Percentiles rank a stretch among this genome's conserved stretches.
Evolutionary conservation across 2,888 invertebrate species (phyloP).

Genomic region (Melangyna quadrimaculata): DNA sequence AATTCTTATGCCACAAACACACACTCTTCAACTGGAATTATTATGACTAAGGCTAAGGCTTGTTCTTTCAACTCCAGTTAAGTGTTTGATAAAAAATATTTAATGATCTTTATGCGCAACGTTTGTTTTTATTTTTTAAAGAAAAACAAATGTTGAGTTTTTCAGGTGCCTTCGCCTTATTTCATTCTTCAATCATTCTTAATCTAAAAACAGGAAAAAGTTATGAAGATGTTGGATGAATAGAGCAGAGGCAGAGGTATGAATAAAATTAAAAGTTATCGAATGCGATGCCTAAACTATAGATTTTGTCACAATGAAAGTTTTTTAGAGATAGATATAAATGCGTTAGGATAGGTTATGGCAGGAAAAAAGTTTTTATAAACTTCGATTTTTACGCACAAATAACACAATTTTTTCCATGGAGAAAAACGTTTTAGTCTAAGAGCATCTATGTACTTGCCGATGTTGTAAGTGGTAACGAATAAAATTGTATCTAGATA

Average conservation of each 20-base stretch:
- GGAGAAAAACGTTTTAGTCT: too few species aligned
- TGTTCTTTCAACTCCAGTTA: constrained; percentile 1
- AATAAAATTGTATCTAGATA: too few species aligned
- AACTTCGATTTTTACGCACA: too few species aligned
- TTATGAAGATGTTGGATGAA: neutral
- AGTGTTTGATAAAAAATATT: constrained; percentile 27
- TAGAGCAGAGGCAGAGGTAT: too few species aligned
- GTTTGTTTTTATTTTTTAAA: constrained; percentile 32
- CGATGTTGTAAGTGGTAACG: too few species aligned
- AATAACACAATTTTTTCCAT: too few species aligned
- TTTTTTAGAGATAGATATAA: too few species aligned
- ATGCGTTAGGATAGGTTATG: too few species aligned
- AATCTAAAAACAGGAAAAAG: neutral
- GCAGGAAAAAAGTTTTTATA: too few species aligned
- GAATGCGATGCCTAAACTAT: too few species aligned
- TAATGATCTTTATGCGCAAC: constrained; percentile 14
- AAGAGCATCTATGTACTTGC: too few species aligned
- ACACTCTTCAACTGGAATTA: constrained; percentile 13
- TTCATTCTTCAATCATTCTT: neutral
- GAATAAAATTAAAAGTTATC: neutral
- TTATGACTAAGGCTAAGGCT: neutral
- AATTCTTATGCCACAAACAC: constrained; percentile 45
- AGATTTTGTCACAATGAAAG: too few species aligned
- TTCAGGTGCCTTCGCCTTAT: neutral
- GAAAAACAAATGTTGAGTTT: neutral